phyloP scores from a whole-genome alignment of 2,797 vertebrate species.

The Sebastes baramenuke region DNA sequence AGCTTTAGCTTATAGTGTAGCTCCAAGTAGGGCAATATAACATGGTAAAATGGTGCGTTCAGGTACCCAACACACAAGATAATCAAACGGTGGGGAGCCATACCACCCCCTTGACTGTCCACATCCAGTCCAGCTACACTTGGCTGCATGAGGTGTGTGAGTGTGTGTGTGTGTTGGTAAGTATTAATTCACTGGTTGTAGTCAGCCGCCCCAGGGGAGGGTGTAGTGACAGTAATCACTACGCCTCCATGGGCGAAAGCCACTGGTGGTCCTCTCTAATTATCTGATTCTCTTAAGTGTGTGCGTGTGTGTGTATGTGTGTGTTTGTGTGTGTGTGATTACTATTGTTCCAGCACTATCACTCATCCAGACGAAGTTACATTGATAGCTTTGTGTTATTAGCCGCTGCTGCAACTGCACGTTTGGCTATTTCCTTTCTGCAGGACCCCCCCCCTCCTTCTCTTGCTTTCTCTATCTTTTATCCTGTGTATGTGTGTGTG shows the following conservation, averaged over 20 bases:
- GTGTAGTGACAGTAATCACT: constrained; percentile 82
- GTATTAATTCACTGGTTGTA: constrained; percentile 77
- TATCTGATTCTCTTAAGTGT: constrained; percentile 56
- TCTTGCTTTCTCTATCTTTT: constrained; percentile 35
- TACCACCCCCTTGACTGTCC: neutral
- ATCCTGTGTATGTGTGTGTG: constrained; percentile 15
- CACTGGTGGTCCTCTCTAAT: constrained; percentile 77
- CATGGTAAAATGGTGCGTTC: constrained; percentile 3
- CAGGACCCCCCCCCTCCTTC: neutral
- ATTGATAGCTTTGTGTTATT: constrained; percentile 63
- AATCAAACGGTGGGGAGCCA: constrained; percentile 6
- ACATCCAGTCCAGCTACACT: constrained; percentile 29
- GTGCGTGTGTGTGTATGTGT: constrained; percentile 30
- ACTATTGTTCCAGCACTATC: constrained; percentile 48
- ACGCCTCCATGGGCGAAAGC: constrained; percentile 73
- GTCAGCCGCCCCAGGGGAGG: constrained; percentile 73
- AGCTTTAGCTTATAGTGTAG: neutral
- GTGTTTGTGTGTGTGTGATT: constrained; percentile 29
- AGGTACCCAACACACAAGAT: constrained; percentile 4
- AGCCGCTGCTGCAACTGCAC: constrained; percentile 42
- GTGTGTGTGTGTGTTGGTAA: constrained; percentile 8
- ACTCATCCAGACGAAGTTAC: constrained; percentile 62
- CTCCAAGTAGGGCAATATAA: neutral
- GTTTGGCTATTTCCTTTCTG: constrained; percentile 46
- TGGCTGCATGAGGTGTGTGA: neutral